phyloP scores from a whole-genome alignment of 2,113 vertebrate species.

The Carollia perspicillata region DNA sequence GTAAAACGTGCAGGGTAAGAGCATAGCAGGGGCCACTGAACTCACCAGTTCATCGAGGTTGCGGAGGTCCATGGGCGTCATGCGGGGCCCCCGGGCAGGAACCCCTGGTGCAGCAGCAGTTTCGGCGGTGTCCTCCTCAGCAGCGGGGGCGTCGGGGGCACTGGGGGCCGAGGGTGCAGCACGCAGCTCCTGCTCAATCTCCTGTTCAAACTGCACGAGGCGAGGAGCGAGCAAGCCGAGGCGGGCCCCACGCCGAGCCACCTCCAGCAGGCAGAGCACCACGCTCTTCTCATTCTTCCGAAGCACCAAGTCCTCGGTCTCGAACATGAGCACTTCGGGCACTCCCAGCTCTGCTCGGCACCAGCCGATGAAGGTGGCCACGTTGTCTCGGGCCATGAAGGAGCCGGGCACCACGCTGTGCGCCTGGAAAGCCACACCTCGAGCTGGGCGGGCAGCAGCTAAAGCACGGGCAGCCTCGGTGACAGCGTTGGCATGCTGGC shows the following conservation, averaged over 20 bases:
- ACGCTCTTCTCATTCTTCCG: conserved; percentile 97
- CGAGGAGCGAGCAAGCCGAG: conserved; percentile 97
- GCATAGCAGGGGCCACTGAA: neutral
- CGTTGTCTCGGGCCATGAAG: conserved; percentile 94
- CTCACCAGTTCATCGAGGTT: conserved; percentile 98
- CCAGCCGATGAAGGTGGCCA: conserved; percentile 98
- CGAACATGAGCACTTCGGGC: conserved; percentile 97
- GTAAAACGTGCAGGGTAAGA: neutral
- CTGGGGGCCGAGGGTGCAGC: conserved; percentile 71
- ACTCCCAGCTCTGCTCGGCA: conserved; percentile 94
- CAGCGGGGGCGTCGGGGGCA: neutral
- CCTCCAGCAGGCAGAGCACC: conserved; percentile 94
- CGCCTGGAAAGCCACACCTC: conserved; percentile 91
- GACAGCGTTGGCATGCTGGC: conserved; percentile 86
- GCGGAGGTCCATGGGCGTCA: conserved; percentile 90
- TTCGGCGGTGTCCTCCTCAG: conserved; percentile 48
- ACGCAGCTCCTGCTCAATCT: conserved; percentile 88
- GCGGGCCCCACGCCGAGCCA: conserved; percentile 92
- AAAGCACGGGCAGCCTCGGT: conserved; percentile 78
- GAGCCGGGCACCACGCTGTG: conserved; percentile 89
- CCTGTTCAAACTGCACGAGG: conserved; percentile 96
- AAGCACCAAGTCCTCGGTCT: conserved; percentile 97
- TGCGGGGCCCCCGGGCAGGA: conserved; percentile 83
- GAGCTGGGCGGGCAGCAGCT: conserved; percentile 81
- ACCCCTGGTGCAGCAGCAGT: conserved; percentile 34